A percentile compares a stretch with the other conserved stretches of the same genome.
phyloP scores from a whole-genome alignment of 1,140 invertebrate species.

The Periplaneta americana region DNA sequence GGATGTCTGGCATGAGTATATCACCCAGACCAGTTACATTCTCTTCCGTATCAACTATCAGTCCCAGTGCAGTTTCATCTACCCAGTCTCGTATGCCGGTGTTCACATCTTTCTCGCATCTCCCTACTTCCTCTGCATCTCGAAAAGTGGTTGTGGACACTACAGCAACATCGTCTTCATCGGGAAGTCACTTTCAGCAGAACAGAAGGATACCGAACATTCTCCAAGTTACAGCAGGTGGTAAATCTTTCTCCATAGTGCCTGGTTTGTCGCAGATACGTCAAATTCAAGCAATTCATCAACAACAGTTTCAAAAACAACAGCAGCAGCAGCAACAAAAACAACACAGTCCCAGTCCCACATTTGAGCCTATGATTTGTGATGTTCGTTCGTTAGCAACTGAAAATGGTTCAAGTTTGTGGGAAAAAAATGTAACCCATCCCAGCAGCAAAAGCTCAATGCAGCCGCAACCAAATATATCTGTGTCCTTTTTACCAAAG shows the following conservation, averaged over 20 bases:
- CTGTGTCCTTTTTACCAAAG: slow-evolving; percentile 14
- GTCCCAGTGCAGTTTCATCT: background rate
- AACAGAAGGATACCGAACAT: slow-evolving; percentile 7
- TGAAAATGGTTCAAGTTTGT: background rate
- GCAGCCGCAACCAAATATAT: background rate
- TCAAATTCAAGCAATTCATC: slow-evolving; percentile 11
- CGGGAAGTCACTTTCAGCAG: background rate
- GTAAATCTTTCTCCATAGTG: slow-evolving; percentile 2
- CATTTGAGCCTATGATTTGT: slow-evolving; percentile 42
- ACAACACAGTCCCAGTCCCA: background rate
- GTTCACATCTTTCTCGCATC: background rate
- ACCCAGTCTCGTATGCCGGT: background rate
- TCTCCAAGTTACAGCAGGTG: slow-evolving; percentile 9
- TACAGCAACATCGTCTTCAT: background rate
- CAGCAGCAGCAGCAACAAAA: background rate
- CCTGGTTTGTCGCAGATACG: background rate
- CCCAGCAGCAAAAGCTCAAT: background rate
- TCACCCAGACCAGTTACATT: background rate
- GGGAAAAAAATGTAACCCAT: slow-evolving; percentile 1
- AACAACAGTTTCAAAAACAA: background rate
- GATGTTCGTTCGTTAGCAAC: slow-evolving; percentile 34
- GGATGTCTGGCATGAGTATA: background rate
- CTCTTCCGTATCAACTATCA: background rate
- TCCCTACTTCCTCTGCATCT: background rate
- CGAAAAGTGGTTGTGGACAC: background rate